Evolutionary conservation across 2,113 vertebrate species (phyloP), one percentile per base, ranked within the genome.

Genomic region (Vireo altiloquus): DNA sequence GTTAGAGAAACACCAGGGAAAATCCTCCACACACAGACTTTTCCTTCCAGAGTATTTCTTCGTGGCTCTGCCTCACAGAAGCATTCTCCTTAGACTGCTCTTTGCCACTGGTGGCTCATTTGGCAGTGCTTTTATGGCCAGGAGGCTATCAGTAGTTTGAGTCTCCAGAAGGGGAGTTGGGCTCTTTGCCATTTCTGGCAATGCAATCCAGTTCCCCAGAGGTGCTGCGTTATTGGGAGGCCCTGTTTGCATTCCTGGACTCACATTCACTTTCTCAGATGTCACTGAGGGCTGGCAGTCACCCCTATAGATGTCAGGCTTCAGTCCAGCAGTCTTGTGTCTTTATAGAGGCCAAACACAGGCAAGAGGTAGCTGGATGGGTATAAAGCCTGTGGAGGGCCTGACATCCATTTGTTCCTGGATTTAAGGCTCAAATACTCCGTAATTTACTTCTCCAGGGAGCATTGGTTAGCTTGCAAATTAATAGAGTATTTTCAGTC

Each of bases 161-260:
- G n/a, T 25, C 49, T 52, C 46, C 86, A 88, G 80, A 37, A 74
- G 49, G 64, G 42, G 49, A 64, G 57, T 7, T 74, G 77, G 90
- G 87, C 95, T 82, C 17, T 12, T 46, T 66, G 85, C 82, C 90
- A 66, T 37, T 79, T 52, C 80, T 92, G 95, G 90, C 74, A 92
- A 3, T 21, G 71, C 69, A 66, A 0, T 46, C 39, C 80, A n/a
- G 65, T 64, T 95, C 85, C 82, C 89, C 82, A 28, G 92, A 96
- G 92, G 92, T 93, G 86, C 91, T 92, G 87, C 72, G 28, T 90
- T 89, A 20, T 61, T 87, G 90, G 93, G 79, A 94, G 94, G 91
- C 22, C 31, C 82, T 54, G 9, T 76, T 94, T 28, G 30, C 90
- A 60, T 97, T 95, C 85, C 78, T 76, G 95, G 82, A 84, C 92